Evolutionary conservation across 1,140 invertebrate species (phyloP).

Genomic region (Sycophaga agraensis): DNA sequence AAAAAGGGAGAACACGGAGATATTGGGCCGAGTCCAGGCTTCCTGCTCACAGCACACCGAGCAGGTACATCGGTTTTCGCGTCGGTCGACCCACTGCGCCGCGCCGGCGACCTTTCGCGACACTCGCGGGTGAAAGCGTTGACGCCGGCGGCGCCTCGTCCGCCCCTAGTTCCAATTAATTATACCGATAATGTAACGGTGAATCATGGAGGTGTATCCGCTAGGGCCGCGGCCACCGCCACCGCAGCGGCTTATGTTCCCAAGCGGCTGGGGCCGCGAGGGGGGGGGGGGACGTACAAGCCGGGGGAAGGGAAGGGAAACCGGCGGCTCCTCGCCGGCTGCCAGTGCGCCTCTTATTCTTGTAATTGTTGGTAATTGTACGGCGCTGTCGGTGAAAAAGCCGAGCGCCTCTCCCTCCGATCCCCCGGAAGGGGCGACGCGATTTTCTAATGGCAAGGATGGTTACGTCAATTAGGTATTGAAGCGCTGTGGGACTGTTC

Average conservation of each 20-base stretch:
- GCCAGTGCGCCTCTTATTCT: not conserved
- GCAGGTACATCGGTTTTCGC: too few relatives aligned
- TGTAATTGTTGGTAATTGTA: constrained; percentile 7
- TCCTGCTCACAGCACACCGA: too few relatives aligned
- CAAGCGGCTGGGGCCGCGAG: constrained; percentile 7
- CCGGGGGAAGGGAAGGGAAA: not conserved
- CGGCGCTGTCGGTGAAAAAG: not conserved
- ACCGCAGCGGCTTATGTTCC: not conserved
- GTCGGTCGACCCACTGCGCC: too few relatives aligned
- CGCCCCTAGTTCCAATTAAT: constrained; percentile 32
- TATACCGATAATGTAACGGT: constrained; percentile 27
- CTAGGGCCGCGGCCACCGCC: not conserved
- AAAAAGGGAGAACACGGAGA: too few relatives aligned
- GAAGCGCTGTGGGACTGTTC: too few relatives aligned
- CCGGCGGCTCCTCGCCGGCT: not conserved
- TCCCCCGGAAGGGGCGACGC: too few relatives aligned
- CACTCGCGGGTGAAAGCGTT: constrained; percentile 11
- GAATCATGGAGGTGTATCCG: not conserved
- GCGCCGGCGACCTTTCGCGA: too few relatives aligned
- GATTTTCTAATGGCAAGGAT: too few relatives aligned
- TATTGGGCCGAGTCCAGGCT: too few relatives aligned
- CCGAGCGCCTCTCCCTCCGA: not conserved
- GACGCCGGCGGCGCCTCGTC: not conserved
- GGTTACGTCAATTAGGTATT: too few relatives aligned
- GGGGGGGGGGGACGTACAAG: not conserved